phyloP scores from a whole-genome alignment of 2,797 vertebrate species.

The Oreochromis grahami region DNA sequence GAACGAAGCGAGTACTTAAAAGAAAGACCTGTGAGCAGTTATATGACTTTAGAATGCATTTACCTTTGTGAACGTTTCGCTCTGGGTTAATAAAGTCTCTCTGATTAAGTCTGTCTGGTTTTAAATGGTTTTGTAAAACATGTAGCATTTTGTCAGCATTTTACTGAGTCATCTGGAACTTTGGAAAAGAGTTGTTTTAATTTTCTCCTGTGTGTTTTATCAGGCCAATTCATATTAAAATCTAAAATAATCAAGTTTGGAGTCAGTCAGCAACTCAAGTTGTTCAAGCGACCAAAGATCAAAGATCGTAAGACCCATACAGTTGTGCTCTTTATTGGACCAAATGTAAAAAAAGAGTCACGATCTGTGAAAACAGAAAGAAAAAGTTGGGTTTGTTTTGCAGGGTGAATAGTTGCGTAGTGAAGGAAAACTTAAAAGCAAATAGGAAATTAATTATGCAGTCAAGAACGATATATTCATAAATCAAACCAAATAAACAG shows the following conservation, averaged over 20 bases:
- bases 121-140: not conserved
- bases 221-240: not conserved
- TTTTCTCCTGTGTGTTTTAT: not conserved
- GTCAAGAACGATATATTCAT: not conserved
- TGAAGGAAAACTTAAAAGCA: not conserved
- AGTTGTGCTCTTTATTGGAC: not conserved
- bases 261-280: not conserved
- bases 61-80: not conserved
- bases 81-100: not conserved
- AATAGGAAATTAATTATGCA: not conserved
- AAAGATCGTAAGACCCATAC: not conserved
- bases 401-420: not conserved
- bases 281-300: fast-evolving
- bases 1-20: not conserved
- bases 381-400: not conserved
- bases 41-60: not conserved
- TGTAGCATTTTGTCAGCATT: not conserved
- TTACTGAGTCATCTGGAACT: not conserved
- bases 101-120: not conserved
- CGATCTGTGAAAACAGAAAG: not conserved
- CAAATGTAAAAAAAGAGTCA: not conserved
- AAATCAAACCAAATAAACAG: not conserved
- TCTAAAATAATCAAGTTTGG: not conserved
- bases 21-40: not conserved
- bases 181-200: not conserved